Base-by-base conservation (phyloP, 2,888 invertebrate species). In the Taphrorychus bicolor region DNA sequence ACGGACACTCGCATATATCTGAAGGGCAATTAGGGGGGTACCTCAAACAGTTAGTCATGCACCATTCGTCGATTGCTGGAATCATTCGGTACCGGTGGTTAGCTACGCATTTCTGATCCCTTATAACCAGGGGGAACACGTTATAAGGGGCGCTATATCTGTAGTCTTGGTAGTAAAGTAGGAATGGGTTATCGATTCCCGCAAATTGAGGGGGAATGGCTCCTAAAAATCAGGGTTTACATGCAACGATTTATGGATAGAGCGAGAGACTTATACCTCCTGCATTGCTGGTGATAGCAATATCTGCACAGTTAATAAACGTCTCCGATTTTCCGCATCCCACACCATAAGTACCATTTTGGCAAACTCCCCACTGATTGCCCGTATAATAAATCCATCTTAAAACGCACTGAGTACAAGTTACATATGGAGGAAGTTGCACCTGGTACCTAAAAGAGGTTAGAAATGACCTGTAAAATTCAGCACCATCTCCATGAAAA, bases 351-450 rank as follows among this genome's bases (percentile, higher is more conserved):
- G 93, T 93, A 48, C 95, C 95, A 79, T 95, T 94, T 0, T 87
- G 82, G 77, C 95, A 95, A 17, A 87, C 88, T 4, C 95, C 96
- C 95, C 95, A 96, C 89, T 94, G 94, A 79, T 96, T 96, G 87
- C 93, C 92, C 64, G 95, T 94, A 74, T 90, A 92, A 80, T 95
- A 96, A 64, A 90, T 94, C 96, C 96, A 96, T 79, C 95, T 95
- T n/a, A 96, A 80, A 3, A 96, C 93, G 77, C 96, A 96, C 75
- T 94, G 94, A 0, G 91, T 89, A 77, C 95, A 96, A 0, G 93
- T 93, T 2, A 96, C 81, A 76, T 91, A 93, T 0, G 92, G 85
- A 0, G 96, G 96, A 56, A 96, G 83, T 2, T 89, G 86, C 0
- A 95, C 92, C 71, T 88, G 86, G 80, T 94, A 93, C 62, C 88